Percentiles rank a stretch among this genome's conserved stretches.
These are phyloP conservation scores for Drosophila nr. perissopoda DNA, from an alignment of 2,888 invertebrate genomes.

Conservation along the genomic window DNA sequence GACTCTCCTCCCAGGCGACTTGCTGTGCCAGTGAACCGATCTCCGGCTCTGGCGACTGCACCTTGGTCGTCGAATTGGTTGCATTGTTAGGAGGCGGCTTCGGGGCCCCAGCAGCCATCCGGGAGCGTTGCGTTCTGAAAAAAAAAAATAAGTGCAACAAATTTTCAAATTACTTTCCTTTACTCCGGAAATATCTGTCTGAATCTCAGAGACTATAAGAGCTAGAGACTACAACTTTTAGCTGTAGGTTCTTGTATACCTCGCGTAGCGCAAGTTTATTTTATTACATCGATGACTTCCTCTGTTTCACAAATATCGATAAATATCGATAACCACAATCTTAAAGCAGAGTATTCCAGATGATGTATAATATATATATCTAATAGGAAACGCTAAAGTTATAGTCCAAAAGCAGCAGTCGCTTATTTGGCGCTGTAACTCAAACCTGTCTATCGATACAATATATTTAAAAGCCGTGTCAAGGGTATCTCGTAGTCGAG, in stretches of 20 bases:
- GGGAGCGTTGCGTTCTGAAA: conserved; percentile 13
- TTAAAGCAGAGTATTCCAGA: too few relatives aligned
- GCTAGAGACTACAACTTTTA: too few relatives aligned
- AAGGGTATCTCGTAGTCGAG: not conserved
- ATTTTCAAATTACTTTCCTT: not conserved
- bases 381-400: too few relatives aligned
- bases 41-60: conserved; percentile 9
- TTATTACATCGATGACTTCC: too few relatives aligned
- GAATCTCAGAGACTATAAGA: too few relatives aligned
- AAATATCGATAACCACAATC: too few relatives aligned
- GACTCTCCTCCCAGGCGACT: conserved; percentile 90
- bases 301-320: too few relatives aligned
- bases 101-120: conserved; percentile 15
- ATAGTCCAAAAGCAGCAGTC: too few relatives aligned
- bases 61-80: not conserved
- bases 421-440: too few relatives aligned
- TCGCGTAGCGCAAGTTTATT: too few relatives aligned
- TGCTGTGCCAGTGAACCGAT: conserved; percentile 87
- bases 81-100: conserved; percentile 8
- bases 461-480: not conserved
- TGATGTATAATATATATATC: too few relatives aligned
- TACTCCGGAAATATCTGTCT: not conserved
- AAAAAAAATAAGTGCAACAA: not conserved
- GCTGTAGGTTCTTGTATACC: too few relatives aligned
- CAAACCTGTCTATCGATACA: not conserved